Base-by-base conservation (phyloP, 2,888 invertebrate genomes). In the Cheilosia impressa region DNA sequence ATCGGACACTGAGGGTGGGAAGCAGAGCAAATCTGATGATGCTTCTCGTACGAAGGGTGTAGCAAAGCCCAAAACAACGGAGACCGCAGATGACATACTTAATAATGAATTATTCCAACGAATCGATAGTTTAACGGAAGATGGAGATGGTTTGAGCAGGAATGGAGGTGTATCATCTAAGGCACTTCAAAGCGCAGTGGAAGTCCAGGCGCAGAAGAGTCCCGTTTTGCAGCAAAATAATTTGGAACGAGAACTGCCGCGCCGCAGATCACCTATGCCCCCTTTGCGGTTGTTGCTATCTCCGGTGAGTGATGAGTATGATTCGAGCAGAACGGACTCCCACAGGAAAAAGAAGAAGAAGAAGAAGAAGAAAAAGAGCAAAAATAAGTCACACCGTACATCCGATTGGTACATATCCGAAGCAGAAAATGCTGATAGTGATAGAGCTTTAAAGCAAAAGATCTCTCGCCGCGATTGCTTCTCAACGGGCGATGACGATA, bases 311-410 rank as follows among this genome's bases (percentile, higher is more conserved):
- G 55, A 62, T 5, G 76, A 52, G 0, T 52, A 66, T 7, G 45
- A 47, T 0, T 1, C 9, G 0, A 2, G 10, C 0, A 15, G 6
- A 41, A 17, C 7, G 10, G 15, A 10, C n/a, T n/a, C 9, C 6
- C 77, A 66, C 38, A 76, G 52, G 38, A 85, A 77, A 38, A 80
- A 66, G 55, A 76, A 63, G 38, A 85, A 77, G 27, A 85, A 77
- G 27, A 76, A 68, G 71, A 85, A 81, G 57, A 81, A 85, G 22
- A 71, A 68, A 13, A 85, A 68, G 38, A 62, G 57, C n/a, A 80
- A 76, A 53, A 71, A 60, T 47, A 80, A 52, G 60, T 24, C 27
- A 6, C 55, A 63, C 9, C 10, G 24, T 31, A 4, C 10, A 10
- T 15, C 10, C 5, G 62, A 73, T 76, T 41, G 34, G 34, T 41